A percentile compares a stretch with the other conserved stretches of the same genome.
These are phyloP conservation scores for Petroica traversi DNA, from an alignment of 2,113 vertebrate genomes.

Conservation along the genomic window DNA sequence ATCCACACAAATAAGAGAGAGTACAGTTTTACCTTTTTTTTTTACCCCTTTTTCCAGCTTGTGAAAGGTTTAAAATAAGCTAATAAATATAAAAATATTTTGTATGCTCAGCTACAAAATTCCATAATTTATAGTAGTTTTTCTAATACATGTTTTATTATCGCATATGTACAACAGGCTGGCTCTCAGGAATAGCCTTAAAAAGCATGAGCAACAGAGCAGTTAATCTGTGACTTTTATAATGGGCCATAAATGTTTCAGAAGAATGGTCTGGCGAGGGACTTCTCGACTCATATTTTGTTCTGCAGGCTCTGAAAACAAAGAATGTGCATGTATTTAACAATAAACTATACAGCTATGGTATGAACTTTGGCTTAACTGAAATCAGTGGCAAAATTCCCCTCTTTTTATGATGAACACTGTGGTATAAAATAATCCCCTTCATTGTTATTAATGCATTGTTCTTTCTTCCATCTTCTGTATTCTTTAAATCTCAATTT, in stretches of 20 bases:
- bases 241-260: constrained; percentile 63
- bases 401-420: constrained; percentile 21
- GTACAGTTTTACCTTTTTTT: background rate
- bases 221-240: constrained; percentile 48
- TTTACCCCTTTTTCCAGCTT: background rate
- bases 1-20: background rate
- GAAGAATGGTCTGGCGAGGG: constrained; percentile 68
- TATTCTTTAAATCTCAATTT: constrained; percentile 32
- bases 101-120: background rate
- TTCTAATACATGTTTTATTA: constrained; percentile 47
- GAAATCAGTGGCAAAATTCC: constrained; percentile 50
- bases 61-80: background rate
- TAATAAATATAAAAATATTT: constrained; percentile 26
- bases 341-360: background rate
- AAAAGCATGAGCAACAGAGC: constrained; percentile 5
- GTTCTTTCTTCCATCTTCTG: constrained; percentile 7
- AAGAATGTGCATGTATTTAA: constrained; percentile 45
- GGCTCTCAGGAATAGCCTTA: constrained; percentile 28
- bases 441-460: background rate
- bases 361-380: constrained; percentile 33
- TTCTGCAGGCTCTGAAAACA: constrained; percentile 76
- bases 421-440: constrained; percentile 20
- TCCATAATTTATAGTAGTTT: constrained; percentile 26
- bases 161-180: constrained; percentile 7
- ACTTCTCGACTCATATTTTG: constrained; percentile 67